Percentiles rank a stretch among this genome's conserved stretches.
phyloP scores from a whole-genome alignment of 2,888 invertebrate genomes.

The Lasius fuliginosus region DNA sequence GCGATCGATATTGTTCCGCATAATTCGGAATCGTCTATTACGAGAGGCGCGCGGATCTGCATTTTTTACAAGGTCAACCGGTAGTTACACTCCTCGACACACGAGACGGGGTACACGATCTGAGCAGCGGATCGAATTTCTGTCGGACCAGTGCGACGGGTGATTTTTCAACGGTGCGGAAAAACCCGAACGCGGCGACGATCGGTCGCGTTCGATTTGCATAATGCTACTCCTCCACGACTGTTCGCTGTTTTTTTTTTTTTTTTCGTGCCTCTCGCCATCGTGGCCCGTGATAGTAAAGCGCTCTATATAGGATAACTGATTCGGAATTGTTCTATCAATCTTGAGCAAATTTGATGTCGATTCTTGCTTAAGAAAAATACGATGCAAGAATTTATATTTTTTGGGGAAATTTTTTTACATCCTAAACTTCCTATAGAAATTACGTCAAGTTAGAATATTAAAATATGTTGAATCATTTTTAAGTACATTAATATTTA shows the following conservation, averaged over 20 bases:
- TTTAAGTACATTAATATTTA: not conserved
- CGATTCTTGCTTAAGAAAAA: not conserved
- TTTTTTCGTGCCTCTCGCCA: not conserved
- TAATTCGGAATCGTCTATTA: conserved; percentile 61
- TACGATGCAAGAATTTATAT: not conserved
- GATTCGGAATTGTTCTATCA: not conserved
- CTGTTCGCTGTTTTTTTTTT: not conserved
- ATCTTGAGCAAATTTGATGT: not conserved
- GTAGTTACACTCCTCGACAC: conserved; percentile 64
- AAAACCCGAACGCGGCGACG: conserved; percentile 16
- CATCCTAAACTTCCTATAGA: not conserved
- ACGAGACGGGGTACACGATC: conserved; percentile 23
- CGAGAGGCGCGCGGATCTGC: conserved; percentile 72
- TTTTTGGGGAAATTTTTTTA: not conserved
- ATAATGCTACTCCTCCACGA: conserved; percentile 27
- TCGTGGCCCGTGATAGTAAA: conserved; percentile 7
- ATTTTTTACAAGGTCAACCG: conserved; percentile 81
- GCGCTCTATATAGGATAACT: not conserved
- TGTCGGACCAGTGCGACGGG: not conserved
- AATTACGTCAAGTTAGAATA: not conserved
- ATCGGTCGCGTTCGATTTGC: conserved; percentile 37
- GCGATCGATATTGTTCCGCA: conserved; percentile 41
- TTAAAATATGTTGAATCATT: not conserved
- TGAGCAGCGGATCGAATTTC: conserved; percentile 35
- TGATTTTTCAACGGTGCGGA: conserved; percentile 36